Conservation (phyloP, 2,797 vertebrate genomes). For the Aplochiton taeniatus region DNA sequence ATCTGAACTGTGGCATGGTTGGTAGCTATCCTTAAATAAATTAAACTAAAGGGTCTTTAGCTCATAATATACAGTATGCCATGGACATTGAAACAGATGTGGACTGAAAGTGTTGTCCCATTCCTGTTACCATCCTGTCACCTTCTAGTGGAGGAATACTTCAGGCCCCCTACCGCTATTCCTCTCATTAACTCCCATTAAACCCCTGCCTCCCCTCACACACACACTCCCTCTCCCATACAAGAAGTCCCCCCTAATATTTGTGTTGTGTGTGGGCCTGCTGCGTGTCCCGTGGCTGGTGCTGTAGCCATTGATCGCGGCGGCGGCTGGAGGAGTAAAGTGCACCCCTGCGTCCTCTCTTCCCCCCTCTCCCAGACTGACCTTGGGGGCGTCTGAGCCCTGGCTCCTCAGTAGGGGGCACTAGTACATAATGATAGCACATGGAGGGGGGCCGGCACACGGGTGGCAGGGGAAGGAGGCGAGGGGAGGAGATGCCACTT, state of each 20-base stretch:
- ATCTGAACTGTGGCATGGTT: no score
- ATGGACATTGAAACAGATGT: no score
- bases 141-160: constrained; percentile 15
- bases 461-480: constrained; percentile 8
- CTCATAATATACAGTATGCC: no score
- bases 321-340: constrained; percentile 64
- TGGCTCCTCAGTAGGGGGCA: constrained; percentile 74
- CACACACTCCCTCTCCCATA: not conserved
- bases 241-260: constrained; percentile 66
- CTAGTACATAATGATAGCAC: constrained; percentile 75
- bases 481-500: constrained; percentile 53
- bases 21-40: no score
- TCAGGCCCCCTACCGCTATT: constrained; percentile 11
- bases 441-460: constrained; percentile 40
- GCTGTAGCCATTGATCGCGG: constrained; percentile 63
- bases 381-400: constrained; percentile 64
- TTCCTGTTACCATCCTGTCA: not conserved
- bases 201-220: constrained; percentile 25
- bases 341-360: constrained; percentile 53
- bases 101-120: constrained; percentile 13
- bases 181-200: constrained; percentile 58
- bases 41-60: no score
- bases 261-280: constrained; percentile 57
- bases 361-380: constrained; percentile 55
- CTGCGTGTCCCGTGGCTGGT: constrained; percentile 43